Conservation (phyloP, 2,113 vertebrate species). For the Sus scrofa region T2T-Sscrofa CM000812.6:173460001-173460500, state of each 20-base stretch:
- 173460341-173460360: background rate
- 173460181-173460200: background rate
- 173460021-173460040: slow-evolving; percentile 15
- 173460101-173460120: background rate
- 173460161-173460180: background rate
- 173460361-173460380: background rate
- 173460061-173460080: background rate
- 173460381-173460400: background rate
- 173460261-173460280: background rate
- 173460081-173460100: background rate
- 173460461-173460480: background rate
- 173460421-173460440: background rate
- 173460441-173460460: background rate
- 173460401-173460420: slow-evolving; percentile 38
- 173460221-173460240: background rate
- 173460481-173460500: background rate
- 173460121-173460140: background rate
- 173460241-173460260: background rate
- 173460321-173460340: background rate
- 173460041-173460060: background rate
- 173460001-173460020: slow-evolving; percentile 27
- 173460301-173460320: background rate
- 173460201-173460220: rapidly evolving
- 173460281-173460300: background rate
- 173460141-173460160: background rate